Evolutionary conservation across 2,113 vertebrate species (phyloP), one percentile per base, ranked within the genome.

Genomic region (Sander vitreus): DNA sequence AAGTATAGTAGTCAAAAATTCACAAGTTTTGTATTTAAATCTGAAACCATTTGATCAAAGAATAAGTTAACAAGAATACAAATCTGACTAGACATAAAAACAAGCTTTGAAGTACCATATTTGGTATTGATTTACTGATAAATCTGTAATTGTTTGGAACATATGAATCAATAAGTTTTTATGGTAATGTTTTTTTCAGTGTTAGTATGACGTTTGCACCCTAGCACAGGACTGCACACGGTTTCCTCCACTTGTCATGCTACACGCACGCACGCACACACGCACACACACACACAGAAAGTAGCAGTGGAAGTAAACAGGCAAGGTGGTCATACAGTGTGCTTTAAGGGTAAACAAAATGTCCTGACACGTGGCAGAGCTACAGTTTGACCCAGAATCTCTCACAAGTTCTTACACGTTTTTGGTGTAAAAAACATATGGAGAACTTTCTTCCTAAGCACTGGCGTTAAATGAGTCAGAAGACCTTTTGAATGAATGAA

Each of bases 321-420:
- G 33, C 47, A 68, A 27, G 16, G 53, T 65, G 71, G 59, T 63
- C 59, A 3, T n/a, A 50, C 59, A 21, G 25, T 6, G 5, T 30
- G 63, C 33, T 69, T 47, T 74, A 11, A 13, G 48, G 57, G 67
- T 70, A 63, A 58, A 76, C 11, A 8, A 57, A 27, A 27, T 62
- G 23, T 81, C 74, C 36, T 13, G 25, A 33, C 30, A 13, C n/a
- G 75, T 74, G 66, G 54, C 27, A 50, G 60, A 19, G 43, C 25
- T 16, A 7, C 69, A 6, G 45, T 30, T 69, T 14, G 30, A 36
- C 18, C 39, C 19, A 39, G 33, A 58, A 9, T 13, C 51, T 21
- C 51, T 80, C 59, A 80, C 47, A 6, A 45, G 80, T 19, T 74
- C 47, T 23, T n/a, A 27, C 78, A 64, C 2, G 69, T 47, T 78